Percentiles rank a stretch among this genome's conserved stretches.
phyloP scores from a whole-genome alignment of 2,113 vertebrate species.

The Pluvialis apricaria region DNA sequence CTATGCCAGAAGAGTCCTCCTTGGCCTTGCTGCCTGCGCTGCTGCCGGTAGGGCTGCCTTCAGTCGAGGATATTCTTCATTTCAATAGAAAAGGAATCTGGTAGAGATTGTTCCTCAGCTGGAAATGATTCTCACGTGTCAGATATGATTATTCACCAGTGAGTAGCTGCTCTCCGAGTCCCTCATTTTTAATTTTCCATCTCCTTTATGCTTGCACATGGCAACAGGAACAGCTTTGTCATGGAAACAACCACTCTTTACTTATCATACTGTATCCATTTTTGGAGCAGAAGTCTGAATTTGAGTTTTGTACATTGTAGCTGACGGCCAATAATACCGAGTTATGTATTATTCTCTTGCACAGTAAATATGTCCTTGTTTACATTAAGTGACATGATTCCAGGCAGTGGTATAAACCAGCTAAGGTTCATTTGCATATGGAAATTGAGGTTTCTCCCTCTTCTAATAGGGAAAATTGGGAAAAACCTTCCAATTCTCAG shows the following conservation, averaged over 20 bases:
- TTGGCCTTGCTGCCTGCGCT: background rate
- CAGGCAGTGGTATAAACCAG: background rate
- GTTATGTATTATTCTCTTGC: background rate
- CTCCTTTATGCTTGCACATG: background rate
- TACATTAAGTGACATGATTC: background rate
- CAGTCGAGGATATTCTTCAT: background rate
- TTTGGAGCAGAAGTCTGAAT: background rate
- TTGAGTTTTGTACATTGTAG: background rate
- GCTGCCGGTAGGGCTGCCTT: background rate
- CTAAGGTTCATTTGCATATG: fast-evolving
- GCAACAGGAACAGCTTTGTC: background rate
- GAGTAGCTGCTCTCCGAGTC: background rate
- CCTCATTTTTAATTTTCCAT: background rate
- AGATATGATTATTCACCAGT: background rate
- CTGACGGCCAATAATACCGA: background rate
- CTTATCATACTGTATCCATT: background rate
- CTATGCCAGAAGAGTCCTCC: background rate
- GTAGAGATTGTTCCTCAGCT: background rate
- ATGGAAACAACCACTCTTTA: background rate
- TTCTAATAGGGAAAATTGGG: background rate
- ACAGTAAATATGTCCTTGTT: background rate
- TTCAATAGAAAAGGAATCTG: background rate
- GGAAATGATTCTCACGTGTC: background rate
- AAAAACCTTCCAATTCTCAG: background rate
- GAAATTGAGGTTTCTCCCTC: background rate